Percentiles rank a stretch among this genome's conserved stretches.
Evolutionary conservation across 2,888 invertebrate genomes (phyloP).

Genomic region (Leptinotarsa tumamoca): DNA sequence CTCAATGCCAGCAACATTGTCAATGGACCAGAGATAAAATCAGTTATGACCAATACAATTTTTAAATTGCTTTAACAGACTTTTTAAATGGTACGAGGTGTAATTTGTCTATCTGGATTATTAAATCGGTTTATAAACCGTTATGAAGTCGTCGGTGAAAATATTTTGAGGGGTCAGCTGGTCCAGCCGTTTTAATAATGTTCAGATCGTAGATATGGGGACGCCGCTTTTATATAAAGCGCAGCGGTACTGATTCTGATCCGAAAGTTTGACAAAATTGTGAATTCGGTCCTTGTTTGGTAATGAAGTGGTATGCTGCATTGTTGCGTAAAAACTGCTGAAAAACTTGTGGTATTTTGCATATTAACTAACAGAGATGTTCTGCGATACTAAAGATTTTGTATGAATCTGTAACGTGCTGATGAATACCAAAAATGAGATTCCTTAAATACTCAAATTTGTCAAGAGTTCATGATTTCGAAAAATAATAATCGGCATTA

Average conservation of each 20-base stretch:
- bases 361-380: too few species aligned
- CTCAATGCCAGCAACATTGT: slow-evolving; percentile 37
- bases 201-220: slow-evolving; percentile 12
- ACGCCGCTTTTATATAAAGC: neutral
- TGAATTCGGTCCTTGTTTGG: neutral
- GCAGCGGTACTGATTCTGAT: slow-evolving; percentile 8
- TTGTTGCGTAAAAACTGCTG: too few species aligned
- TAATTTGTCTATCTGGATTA: slow-evolving; percentile 24
- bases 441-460: too few species aligned
- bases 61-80: slow-evolving; percentile 18
- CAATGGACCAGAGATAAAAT: slow-evolving; percentile 31
- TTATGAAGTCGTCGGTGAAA: slow-evolving; percentile 7
- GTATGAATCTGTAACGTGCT: too few species aligned
- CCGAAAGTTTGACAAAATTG: neutral
- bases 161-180: slow-evolving; percentile 15
- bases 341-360: too few species aligned
- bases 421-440: too few species aligned
- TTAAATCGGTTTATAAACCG: slow-evolving; percentile 15
- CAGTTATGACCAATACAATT: slow-evolving; percentile 26
- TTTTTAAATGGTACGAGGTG: slow-evolving; percentile 24
- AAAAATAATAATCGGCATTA: too few species aligned
- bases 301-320: neutral
- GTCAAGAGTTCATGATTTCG: too few species aligned
- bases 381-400: too few species aligned
- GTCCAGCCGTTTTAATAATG: slow-evolving; percentile 2